Evolutionary conservation across 1,140 invertebrate species (phyloP), one percentile per base, ranked within the genome.

Genomic region (Hyles vespertilio): DNA sequence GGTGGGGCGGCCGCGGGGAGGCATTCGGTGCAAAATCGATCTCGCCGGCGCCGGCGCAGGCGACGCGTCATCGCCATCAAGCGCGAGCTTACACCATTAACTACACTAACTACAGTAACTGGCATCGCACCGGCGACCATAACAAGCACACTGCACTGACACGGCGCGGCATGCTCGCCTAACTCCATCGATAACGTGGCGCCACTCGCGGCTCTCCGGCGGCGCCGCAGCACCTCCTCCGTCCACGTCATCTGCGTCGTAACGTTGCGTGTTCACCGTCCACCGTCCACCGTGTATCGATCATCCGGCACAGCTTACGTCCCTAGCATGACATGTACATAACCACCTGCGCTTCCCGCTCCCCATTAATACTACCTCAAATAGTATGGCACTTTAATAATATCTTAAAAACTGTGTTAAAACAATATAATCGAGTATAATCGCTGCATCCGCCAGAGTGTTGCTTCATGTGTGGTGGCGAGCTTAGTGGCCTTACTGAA

Each of bases 351-450:
- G 79, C 80, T 81, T 81, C 64, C 69, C 54, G 75, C 44, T 72
- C 79, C 79, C 68, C 36, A 83, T 79, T 87, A 88, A 88, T 81
- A 63, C 51, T 72, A 74, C 67, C 78, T 74, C 77, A 55, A 70
- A 83, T 79, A 89, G 84, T 87, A 89, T 87, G 86, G 86, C 86
- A 89, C 86, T 87, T 87, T 81, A 87, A 89, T 81, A 87, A 89
- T 75, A 77, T 81, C 72, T 77, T 65, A 73, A 59, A 68, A 71
- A 77, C 70, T 77, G 77, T 79, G 73, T 69, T 73, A 69, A 72
- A 59, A 70, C 62, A 66, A 72, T 72, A 69, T 76, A 82, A 81
- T 79, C 74, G 72, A 73, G 77, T 68, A 75, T 70, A 73, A 72
- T 77, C 74, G 72, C 77, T 78, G 79, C 80, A 76, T 75, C 70